A percentile compares a stretch with the other conserved stretches of the same genome.
phyloP scores from a whole-genome alignment of 1,140 invertebrate species.

The Metopolophium dirhodum region DNA sequence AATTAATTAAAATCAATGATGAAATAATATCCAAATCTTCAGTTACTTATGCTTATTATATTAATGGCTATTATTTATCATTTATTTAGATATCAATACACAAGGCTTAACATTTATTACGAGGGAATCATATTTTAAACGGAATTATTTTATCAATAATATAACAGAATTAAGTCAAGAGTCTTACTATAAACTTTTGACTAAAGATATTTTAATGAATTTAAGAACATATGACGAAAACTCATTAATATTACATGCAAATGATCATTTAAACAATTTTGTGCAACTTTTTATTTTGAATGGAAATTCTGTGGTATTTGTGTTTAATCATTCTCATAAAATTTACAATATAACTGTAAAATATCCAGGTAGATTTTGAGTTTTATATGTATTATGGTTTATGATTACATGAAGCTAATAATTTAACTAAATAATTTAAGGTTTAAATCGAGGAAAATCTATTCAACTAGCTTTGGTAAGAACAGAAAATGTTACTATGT shows the following conservation, averaged over 20 bases:
- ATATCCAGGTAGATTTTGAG: conserved; percentile 66
- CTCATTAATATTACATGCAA: conserved; percentile 85
- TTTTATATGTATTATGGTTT: background rate
- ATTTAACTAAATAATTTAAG: conserved; percentile 62
- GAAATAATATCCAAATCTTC: background rate
- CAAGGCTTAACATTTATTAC: conserved; percentile 89
- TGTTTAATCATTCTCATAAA: conserved; percentile 82
- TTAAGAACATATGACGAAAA: conserved; percentile 84
- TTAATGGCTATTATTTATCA: conserved; percentile 35
- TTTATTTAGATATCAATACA: conserved; percentile 81
- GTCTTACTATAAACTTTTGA: conserved; percentile 69
- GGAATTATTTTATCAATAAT: conserved; percentile 74
- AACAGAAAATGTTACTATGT: conserved; percentile 73
- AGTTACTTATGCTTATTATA: background rate
- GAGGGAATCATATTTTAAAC: conserved; percentile 77
- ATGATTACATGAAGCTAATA: background rate
- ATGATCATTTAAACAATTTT: conserved; percentile 94
- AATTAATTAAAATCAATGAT: conserved; percentile 27
- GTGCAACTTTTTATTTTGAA: conserved; percentile 85
- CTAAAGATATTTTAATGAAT: conserved; percentile 82
- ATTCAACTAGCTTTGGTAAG: conserved; percentile 84
- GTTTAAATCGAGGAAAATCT: conserved; percentile 79
- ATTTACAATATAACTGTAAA: conserved; percentile 80
- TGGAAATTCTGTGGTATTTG: conserved; percentile 76
- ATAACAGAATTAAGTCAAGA: conserved; percentile 70